phyloP scores from a whole-genome alignment of 2,888 invertebrate genomes.

The Craniophora ligustri region DNA sequence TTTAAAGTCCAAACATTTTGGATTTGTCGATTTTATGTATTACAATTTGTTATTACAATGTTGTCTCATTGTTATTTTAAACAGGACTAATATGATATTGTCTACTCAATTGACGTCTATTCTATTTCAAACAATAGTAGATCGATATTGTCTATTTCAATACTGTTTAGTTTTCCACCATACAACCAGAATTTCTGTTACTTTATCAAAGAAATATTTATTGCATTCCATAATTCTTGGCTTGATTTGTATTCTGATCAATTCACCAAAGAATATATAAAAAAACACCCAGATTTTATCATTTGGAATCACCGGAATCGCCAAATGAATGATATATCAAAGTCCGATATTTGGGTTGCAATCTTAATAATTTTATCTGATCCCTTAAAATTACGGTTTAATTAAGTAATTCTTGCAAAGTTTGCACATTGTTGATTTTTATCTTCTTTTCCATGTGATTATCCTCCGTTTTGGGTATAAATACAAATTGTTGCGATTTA shows the following conservation, averaged over 20 bases:
- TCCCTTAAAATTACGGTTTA: constrained; percentile 67
- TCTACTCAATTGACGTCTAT: too few species aligned
- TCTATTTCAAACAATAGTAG: too few species aligned
- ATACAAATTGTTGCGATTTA: constrained; percentile 67
- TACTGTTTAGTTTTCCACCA: too few species aligned
- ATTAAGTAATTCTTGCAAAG: constrained; percentile 71
- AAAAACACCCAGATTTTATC: constrained; percentile 77
- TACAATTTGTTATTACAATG: too few species aligned
- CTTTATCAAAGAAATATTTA: constrained; percentile 43
- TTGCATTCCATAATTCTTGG: constrained; percentile 49
- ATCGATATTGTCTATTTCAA: too few species aligned
- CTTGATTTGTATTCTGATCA: constrained; percentile 75
- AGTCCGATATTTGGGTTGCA: constrained; percentile 78
- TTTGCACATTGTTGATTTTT: constrained; percentile 59
- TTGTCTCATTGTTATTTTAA: too few species aligned
- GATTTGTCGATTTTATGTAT: too few species aligned
- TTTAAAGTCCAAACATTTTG: too few species aligned
- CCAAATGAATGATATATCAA: constrained; percentile 81
- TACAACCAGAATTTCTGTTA: too few species aligned
- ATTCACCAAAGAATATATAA: constrained; percentile 71
- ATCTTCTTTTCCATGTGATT: constrained; percentile 46
- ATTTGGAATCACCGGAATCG: constrained; percentile 46
- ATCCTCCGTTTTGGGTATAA: constrained; percentile 55
- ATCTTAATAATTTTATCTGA: constrained; percentile 81
- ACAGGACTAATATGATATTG: too few species aligned